A percentile compares a stretch with the other conserved stretches of the same genome.
phyloP scores from a whole-genome alignment of 2,888 invertebrate genomes.

The Isoperla grammatica region DNA sequence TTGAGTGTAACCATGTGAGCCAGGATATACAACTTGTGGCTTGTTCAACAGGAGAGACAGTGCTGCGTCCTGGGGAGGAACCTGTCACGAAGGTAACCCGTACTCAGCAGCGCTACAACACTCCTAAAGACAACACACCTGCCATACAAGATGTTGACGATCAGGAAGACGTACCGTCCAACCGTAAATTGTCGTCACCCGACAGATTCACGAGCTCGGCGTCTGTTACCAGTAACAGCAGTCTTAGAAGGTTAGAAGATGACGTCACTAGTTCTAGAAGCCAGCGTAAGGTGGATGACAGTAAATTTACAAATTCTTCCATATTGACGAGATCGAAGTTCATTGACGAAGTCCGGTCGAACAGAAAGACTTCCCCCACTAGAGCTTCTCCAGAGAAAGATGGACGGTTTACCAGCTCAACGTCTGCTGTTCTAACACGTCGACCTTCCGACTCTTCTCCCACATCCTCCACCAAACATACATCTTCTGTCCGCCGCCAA shows the following conservation, averaged over 20 bases:
- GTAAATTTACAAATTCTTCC: neutral
- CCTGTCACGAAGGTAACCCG: constrained; percentile 64
- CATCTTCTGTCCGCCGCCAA: constrained; percentile 22
- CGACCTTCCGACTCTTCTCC: neutral
- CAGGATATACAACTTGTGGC: constrained; percentile 6
- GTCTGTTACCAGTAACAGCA: constrained; percentile 24
- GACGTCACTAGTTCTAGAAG: neutral
- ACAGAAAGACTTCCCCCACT: constrained; percentile 10
- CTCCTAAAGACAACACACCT: constrained; percentile 31
- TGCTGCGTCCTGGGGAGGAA: constrained; percentile 59
- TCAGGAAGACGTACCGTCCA: constrained; percentile 28
- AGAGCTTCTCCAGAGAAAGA: constrained; percentile 4
- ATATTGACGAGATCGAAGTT: neutral
- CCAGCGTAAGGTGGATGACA: neutral
- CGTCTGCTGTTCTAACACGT: neutral
- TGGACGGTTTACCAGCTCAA: neutral
- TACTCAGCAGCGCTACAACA: constrained; percentile 56
- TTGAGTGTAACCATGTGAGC: neutral
- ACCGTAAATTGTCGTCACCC: constrained; percentile 29
- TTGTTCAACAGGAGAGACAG: constrained; percentile 59
- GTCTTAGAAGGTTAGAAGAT: constrained; percentile 16
- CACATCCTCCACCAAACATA: constrained; percentile 2
- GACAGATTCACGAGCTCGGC: constrained; percentile 20
- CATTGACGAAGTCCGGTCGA: neutral
- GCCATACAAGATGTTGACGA: constrained; percentile 25